These are phyloP conservation scores for Saccostrea cuccullata DNA, from an alignment of 1,140 invertebrate species.

Conservation along the genomic window DNA sequence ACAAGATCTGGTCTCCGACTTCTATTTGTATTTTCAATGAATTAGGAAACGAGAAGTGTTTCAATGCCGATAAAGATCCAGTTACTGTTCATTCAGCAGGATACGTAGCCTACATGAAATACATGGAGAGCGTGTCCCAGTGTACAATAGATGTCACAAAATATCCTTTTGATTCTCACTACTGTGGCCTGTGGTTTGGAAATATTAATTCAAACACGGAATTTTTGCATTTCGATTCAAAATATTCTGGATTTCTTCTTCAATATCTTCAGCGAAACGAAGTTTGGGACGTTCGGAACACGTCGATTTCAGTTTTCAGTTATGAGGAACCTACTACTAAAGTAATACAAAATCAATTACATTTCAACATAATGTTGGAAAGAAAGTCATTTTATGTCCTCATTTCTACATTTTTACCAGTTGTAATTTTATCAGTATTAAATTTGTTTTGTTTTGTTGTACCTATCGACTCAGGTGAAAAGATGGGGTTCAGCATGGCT, in stretches of 20 bases:
- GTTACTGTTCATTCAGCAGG: neutral
- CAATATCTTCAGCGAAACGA: neutral
- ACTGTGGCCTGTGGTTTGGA: neutral
- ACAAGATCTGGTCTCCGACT: neutral
- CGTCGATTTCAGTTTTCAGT: neutral
- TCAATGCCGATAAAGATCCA: neutral
- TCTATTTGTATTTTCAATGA: neutral
- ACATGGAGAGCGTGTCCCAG: neutral
- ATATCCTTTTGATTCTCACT: neutral
- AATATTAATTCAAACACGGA: neutral
- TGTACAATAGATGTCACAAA: neutral
- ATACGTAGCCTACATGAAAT: neutral
- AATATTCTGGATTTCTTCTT: neutral
- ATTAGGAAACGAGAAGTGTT: neutral
- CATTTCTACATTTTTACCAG: conserved; percentile 46
- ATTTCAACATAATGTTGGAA: neutral
- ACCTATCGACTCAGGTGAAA: conserved; percentile 54
- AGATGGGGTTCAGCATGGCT: conserved; percentile 50
- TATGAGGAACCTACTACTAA: neutral
- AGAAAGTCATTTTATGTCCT: conserved; percentile 50
- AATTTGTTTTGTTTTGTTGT: conserved; percentile 48
- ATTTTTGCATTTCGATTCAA: neutral
- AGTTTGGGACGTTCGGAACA: neutral
- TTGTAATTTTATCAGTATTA: conserved; percentile 47
- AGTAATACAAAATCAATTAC: neutral